phyloP scores from a whole-genome alignment of 2,888 invertebrate genomes.

The Petrophora chlorosata region DNA sequence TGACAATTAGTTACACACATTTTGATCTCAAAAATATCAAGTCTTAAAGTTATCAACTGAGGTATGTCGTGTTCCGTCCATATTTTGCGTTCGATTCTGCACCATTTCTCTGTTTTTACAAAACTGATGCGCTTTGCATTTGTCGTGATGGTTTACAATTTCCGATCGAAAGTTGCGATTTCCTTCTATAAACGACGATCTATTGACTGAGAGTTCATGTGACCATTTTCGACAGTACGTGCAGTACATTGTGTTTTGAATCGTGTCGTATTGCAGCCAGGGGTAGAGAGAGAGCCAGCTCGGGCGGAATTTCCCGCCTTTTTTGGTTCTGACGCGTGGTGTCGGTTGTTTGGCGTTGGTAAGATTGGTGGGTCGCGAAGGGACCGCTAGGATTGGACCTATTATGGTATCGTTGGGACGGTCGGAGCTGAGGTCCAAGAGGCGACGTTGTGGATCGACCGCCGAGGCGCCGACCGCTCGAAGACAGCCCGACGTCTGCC shows the following conservation, averaged over 20 bases:
- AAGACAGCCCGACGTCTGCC: constrained; percentile 75
- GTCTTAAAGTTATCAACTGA: neutral
- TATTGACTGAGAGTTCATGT: constrained; percentile 84
- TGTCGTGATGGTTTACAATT: constrained; percentile 91
- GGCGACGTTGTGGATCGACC: constrained; percentile 41
- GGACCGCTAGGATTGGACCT: constrained; percentile 53
- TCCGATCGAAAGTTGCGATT: constrained; percentile 90
- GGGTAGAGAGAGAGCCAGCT: constrained; percentile 88
- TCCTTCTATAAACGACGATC: constrained; percentile 91
- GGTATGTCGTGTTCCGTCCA: neutral
- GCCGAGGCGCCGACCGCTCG: constrained; percentile 37
- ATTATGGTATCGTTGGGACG: constrained; percentile 46
- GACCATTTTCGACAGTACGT: constrained; percentile 90
- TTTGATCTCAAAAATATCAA: too few species aligned
- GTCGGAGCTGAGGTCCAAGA: constrained; percentile 48
- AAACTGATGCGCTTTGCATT: constrained; percentile 89
- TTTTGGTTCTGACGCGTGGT: constrained; percentile 60
- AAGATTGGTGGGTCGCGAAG: constrained; percentile 60
- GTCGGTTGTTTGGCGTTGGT: constrained; percentile 28
- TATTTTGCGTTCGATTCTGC: constrained; percentile 27
- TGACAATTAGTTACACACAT: too few species aligned
- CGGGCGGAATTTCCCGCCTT: constrained; percentile 86
- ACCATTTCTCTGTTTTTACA: constrained; percentile 80
- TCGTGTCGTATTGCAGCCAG: constrained; percentile 89
- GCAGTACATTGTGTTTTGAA: constrained; percentile 88